These are phyloP conservation scores for Diaperis boleti DNA, from an alignment of 2,888 invertebrate genomes.

Conservation along the genomic window DNA sequence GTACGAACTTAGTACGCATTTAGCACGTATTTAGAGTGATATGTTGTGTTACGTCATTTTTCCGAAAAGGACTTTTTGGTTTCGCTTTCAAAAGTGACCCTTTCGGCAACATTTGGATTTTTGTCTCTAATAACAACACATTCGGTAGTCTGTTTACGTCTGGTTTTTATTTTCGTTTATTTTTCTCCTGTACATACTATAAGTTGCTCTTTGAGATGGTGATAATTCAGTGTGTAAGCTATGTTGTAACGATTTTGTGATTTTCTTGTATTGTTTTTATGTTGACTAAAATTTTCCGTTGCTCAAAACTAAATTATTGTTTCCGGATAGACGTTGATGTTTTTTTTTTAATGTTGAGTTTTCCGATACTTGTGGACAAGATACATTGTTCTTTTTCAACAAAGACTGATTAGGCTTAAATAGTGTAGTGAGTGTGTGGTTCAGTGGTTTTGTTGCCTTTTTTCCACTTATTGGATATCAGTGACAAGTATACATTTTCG, in stretches of 20 bases:
- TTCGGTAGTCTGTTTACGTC: conserved; percentile 43
- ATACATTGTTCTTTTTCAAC: conserved; percentile 38
- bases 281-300: conserved; percentile 30
- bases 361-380: conserved; percentile 24
- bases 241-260: conserved; percentile 54
- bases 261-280: conserved; percentile 39
- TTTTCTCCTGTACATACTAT: neutral
- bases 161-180: conserved; percentile 31
- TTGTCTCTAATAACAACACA: conserved; percentile 39
- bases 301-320: conserved; percentile 39
- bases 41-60: conserved; percentile 68
- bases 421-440: conserved; percentile 47
- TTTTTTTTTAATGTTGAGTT: conserved; percentile 29
- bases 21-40: conserved; percentile 67
- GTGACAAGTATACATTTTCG: conserved; percentile 30
- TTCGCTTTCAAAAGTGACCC: conserved; percentile 67
- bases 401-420: conserved; percentile 63
- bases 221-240: conserved; percentile 20
- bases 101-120: conserved; percentile 62
- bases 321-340: conserved; percentile 8
- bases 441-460: conserved; percentile 42
- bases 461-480: conserved; percentile 42
- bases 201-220: conserved; percentile 9
- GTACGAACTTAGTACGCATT: conserved; percentile 65
- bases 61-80: conserved; percentile 66